Evolutionary conservation across 2,113 vertebrate genomes (phyloP).

Genomic region (Dipodomys stephensi): DNA sequence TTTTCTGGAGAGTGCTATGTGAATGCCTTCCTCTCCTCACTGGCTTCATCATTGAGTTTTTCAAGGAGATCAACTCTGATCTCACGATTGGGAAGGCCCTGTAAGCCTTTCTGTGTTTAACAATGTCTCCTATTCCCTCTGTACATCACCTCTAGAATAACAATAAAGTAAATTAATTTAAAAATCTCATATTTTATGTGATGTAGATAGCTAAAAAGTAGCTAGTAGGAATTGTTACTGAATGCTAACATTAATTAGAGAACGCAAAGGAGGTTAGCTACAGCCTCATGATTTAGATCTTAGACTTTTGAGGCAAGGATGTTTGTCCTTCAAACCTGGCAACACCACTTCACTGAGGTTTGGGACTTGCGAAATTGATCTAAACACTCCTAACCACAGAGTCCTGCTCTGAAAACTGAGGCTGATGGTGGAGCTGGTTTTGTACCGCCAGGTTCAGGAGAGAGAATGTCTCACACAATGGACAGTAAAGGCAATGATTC

Average conservation of each 20-base stretch:
- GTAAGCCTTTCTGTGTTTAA: neutral
- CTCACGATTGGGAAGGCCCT: neutral
- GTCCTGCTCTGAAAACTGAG: neutral
- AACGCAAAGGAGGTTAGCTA: neutral
- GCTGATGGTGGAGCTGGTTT: accelerated
- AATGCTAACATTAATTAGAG: neutral
- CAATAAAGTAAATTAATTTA: too few relatives aligned
- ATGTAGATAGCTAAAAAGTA: neutral
- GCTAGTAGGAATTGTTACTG: neutral
- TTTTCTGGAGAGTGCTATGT: neutral
- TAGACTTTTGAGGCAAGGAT: neutral
- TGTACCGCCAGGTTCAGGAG: too few relatives aligned
- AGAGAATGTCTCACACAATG: accelerated
- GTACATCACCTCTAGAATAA: neutral
- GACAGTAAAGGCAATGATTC: neutral
- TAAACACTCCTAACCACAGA: neutral
- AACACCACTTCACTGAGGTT: neutral
- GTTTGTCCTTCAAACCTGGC: neutral
- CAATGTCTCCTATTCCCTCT: neutral
- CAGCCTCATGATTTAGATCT: neutral
- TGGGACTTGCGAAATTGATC: neutral
- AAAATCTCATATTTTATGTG: neutral
- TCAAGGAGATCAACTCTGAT: neutral
- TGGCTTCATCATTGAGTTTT: neutral
- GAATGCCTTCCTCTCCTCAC: neutral